Evolutionary conservation across 2,888 invertebrate genomes (phyloP).

Genomic region (Nectonema munidae): DNA sequence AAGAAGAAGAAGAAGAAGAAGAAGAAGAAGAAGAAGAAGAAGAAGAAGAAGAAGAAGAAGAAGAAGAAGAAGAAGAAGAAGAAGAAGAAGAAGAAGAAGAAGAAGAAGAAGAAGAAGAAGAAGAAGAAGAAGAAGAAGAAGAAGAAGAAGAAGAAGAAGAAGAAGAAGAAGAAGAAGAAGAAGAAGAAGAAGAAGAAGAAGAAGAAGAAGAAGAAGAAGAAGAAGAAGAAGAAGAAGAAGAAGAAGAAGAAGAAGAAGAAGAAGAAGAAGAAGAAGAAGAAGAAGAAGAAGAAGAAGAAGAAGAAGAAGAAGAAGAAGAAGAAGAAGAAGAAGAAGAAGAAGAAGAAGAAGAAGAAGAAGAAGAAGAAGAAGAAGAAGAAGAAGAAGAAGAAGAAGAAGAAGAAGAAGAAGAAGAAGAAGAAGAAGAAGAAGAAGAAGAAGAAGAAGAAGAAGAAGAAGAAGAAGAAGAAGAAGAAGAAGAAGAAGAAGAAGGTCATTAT

Average conservation of each 20-base stretch:
- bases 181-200: constrained; percentile 5
- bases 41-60: constrained; percentile 5
- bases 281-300: constrained; percentile 5
- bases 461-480: constrained; percentile 5
- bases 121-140: constrained; percentile 5
- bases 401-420: constrained; percentile 5
- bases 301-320: constrained; percentile 5
- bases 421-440: constrained; percentile 5
- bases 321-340: constrained; percentile 5
- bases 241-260: constrained; percentile 5
- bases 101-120: constrained; percentile 5
- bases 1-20: constrained; percentile 5
- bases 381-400: constrained; percentile 5
- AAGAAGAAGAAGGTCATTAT: no score
- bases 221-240: constrained; percentile 5
- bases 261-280: constrained; percentile 5
- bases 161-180: constrained; percentile 5
- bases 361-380: constrained; percentile 5
- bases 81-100: constrained; percentile 5
- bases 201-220: constrained; percentile 5
- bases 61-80: constrained; percentile 5
- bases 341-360: constrained; percentile 5
- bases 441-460: constrained; percentile 5
- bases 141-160: constrained; percentile 5
- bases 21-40: constrained; percentile 5